Evolutionary conservation across 2,113 vertebrate species (phyloP), one percentile per base, ranked within the genome.

Genomic region (Dolichallabes microphthalmus): DNA sequence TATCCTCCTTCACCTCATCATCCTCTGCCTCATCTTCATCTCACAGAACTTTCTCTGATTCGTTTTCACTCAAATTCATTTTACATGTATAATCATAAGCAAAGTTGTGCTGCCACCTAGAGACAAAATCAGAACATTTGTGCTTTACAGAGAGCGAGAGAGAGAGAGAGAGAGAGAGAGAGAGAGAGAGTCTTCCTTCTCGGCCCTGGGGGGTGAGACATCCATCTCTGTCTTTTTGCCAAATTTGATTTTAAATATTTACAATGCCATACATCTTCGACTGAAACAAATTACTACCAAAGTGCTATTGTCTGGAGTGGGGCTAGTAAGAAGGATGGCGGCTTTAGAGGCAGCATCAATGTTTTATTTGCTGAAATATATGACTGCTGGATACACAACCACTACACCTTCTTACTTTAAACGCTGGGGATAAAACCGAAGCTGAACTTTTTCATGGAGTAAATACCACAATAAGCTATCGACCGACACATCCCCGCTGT

Each of bases 191-290:
- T 92, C 91, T 95, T 96, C 94, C 91, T 93, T 91, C 94, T 96
- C 95, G 89, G 92, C 92, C 88, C 92, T 87, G 92, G 92, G 93
- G 92, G 93, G 94, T 93, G 91, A 45, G 92, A 91, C 97, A 99
- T 99, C 95, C 95, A 97, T 99, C 98, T 98, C 93, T 97, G 97
- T 98, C 97, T 96, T 97, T 97, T 98, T 97, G 97, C 97, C 96
- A 98, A 97, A 99, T 99, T 99, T 99, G 97, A 98, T 99, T 99
- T 99, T 99, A 99, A 99, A 99, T 99, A 99, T 99, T 99, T 98
- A 99, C 96, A 96, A 94, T 95, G 92, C 96, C 97, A 97, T 98
- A 98, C 92, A 97, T 99, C 98, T 98, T 97, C 94, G 92, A n/a
- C 95, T 93, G 96, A 94, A 96, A 93, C 95, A 99, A 98, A 98